A percentile compares a stretch with the other conserved stretches of the same genome.
phyloP scores from a whole-genome alignment of 2,797 vertebrate species.

The Scomberomorus guttatus region DNA sequence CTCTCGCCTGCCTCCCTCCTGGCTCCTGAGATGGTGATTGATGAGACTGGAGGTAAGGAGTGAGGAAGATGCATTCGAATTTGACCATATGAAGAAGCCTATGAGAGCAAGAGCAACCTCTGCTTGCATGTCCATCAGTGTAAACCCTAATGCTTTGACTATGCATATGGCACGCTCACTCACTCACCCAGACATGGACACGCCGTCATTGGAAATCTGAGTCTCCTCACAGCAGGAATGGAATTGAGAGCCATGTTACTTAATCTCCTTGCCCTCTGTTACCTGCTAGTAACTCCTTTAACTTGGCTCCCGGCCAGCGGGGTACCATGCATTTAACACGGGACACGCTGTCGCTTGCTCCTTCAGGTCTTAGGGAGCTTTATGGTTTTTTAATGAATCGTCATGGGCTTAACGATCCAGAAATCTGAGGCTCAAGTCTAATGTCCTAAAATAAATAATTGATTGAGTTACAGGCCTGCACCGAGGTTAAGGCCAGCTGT shows the following conservation, averaged over 20 bases:
- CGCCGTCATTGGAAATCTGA: conserved; percentile 60
- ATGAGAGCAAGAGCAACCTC: conserved; percentile 8
- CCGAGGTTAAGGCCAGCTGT: conserved; percentile 53
- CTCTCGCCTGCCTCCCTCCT: conserved; percentile 27
- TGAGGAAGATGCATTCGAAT: conserved; percentile 68
- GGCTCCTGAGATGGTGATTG: conserved; percentile 71
- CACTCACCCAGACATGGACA: conserved; percentile 49
- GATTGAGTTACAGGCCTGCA: conserved; percentile 65
- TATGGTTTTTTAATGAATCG: conserved; percentile 80
- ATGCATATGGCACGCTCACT: conserved; percentile 30
- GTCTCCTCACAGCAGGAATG: conserved; percentile 45
- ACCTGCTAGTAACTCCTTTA: conserved; percentile 62
- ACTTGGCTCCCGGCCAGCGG: conserved; percentile 60
- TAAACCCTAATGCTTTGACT: conserved; percentile 28
- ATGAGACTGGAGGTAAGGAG: conserved; percentile 70
- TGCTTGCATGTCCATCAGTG: conserved; percentile 20
- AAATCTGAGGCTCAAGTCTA: conserved; percentile 65
- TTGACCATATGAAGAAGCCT: conserved; percentile 53
- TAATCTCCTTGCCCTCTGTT: conserved; percentile 69
- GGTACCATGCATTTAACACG: conserved; percentile 58
- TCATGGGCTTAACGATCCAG: conserved; percentile 69
- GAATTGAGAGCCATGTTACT: conserved; percentile 63
- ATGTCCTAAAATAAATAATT: conserved; percentile 78
- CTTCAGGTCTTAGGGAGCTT: conserved; percentile 61
- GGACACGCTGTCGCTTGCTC: conserved; percentile 54